These are phyloP conservation scores for Sarcophaga peregrina DNA, from an alignment of 1,140 invertebrate species.

Conservation along the genomic window DNA sequence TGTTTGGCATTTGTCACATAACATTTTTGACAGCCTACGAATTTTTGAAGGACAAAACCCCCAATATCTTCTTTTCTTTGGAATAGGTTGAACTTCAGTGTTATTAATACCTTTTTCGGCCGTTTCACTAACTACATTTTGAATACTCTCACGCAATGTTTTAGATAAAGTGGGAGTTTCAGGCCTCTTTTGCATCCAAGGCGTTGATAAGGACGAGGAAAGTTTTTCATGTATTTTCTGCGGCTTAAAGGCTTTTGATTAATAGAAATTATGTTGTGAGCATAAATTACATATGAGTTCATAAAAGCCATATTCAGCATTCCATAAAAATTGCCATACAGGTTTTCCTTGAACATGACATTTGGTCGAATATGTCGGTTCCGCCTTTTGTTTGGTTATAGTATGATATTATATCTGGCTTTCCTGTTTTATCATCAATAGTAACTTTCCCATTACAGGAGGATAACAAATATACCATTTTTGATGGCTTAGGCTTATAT, in stretches of 20 bases:
- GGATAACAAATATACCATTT: conserved; percentile 62
- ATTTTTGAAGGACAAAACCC: too few species aligned
- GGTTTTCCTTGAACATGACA: conserved; percentile 56
- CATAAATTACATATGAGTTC: conserved; percentile 44
- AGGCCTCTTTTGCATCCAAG: too few species aligned
- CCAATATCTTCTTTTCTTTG: too few species aligned
- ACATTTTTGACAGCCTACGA: too few species aligned
- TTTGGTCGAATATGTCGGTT: conserved; percentile 67
- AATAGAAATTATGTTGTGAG: conserved; percentile 40
- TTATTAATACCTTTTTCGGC: too few species aligned
- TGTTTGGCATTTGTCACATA: too few species aligned
- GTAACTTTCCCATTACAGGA: conserved; percentile 50
- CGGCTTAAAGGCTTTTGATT: conserved; percentile 35
- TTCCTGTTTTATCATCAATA: conserved; percentile 50
- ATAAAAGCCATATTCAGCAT: conserved; percentile 45
- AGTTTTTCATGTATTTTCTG: conserved; percentile 27
- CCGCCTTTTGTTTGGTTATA: conserved; percentile 68
- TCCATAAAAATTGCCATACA: conserved; percentile 55
- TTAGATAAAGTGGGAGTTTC: conserved; percentile 8
- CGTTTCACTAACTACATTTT: too few species aligned
- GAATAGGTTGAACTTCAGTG: too few species aligned
- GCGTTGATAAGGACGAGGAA: conserved; percentile 5
- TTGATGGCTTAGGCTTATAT: too few species aligned
- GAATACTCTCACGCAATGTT: conserved; percentile 5
- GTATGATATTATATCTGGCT: conserved; percentile 64